Evolutionary conservation across 2,113 vertebrate genomes (phyloP).

Genomic region (Sylvia atricapilla): DNA sequence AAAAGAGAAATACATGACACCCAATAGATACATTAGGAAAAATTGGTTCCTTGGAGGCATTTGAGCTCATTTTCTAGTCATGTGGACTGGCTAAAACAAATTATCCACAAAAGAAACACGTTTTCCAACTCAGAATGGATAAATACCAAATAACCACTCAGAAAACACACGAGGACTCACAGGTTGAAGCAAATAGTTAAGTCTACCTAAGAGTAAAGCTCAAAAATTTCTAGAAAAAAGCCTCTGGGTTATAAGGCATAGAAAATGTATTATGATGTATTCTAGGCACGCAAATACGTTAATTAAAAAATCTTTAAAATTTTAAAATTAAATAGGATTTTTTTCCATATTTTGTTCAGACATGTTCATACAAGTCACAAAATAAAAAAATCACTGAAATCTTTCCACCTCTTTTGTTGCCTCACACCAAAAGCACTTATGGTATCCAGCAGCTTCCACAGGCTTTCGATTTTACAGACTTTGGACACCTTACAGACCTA

Average conservation of each 20-base stretch:
- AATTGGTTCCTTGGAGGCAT: constrained; percentile 21
- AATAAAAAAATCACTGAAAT: neutral
- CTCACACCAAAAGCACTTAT: neutral
- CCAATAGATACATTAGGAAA: neutral
- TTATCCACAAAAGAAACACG: neutral
- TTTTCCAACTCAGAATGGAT: neutral
- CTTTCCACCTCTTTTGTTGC: neutral
- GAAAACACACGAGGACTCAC: neutral
- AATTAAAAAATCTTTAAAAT: too few relatives aligned
- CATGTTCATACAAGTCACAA: neutral
- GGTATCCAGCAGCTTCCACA: neutral
- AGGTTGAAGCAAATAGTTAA: neutral
- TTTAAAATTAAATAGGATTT: neutral
- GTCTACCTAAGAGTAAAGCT: neutral
- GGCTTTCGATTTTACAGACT: neutral
- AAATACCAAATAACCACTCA: neutral
- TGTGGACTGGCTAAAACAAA: neutral
- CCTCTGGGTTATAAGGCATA: neutral
- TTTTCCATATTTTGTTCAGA: neutral
- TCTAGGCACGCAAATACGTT: neutral
- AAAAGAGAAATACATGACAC: neutral
- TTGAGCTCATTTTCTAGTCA: neutral
- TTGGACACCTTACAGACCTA: neutral
- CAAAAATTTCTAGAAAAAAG: neutral
- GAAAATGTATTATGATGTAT: neutral